A percentile compares a stretch with the other conserved stretches of the same genome.
These are phyloP conservation scores for Ciconia boyciana DNA, from an alignment of 2,113 vertebrate genomes.

Conservation along the genomic window DNA sequence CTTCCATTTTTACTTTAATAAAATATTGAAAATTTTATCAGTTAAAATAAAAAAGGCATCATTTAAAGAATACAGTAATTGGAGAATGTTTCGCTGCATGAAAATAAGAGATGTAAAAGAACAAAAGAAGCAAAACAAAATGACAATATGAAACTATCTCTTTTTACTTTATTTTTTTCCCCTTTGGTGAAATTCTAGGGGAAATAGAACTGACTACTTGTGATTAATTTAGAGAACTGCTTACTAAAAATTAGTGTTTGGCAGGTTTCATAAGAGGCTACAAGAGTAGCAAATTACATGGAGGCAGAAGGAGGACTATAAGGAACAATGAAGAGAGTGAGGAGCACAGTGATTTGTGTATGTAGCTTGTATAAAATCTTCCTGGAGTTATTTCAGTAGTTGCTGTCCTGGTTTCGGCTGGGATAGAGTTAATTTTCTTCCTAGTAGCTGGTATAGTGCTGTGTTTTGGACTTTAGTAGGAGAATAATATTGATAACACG, in stretches of 20 bases:
- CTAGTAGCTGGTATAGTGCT: no score
- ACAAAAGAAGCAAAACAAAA: not conserved
- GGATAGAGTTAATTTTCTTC: no score
- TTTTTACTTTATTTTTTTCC: not conserved
- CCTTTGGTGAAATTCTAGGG: not conserved
- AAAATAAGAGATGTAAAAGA: not conserved
- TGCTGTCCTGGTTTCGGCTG: no score
- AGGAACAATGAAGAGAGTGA: not conserved
- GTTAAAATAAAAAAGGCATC: not conserved
- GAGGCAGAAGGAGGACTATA: not conserved
- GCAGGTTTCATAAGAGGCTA: not conserved
- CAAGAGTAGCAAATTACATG: not conserved
- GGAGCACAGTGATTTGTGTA: not conserved
- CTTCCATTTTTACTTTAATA: slow-evolving; percentile 15
- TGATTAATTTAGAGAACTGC: not conserved
- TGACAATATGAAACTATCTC: not conserved
- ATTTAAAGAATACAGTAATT: slow-evolving; percentile 59
- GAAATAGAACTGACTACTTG: not conserved
- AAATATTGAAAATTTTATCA: slow-evolving; percentile 27
- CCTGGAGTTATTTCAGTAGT: not conserved
- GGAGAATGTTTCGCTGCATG: not conserved
- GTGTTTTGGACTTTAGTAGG: no score
- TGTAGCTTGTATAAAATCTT: not conserved
- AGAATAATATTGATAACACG: no score
- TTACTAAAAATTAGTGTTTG: not conserved